These are phyloP conservation scores for Climacteris rufus DNA, from an alignment of 2,113 vertebrate species.

Conservation along the genomic window DNA sequence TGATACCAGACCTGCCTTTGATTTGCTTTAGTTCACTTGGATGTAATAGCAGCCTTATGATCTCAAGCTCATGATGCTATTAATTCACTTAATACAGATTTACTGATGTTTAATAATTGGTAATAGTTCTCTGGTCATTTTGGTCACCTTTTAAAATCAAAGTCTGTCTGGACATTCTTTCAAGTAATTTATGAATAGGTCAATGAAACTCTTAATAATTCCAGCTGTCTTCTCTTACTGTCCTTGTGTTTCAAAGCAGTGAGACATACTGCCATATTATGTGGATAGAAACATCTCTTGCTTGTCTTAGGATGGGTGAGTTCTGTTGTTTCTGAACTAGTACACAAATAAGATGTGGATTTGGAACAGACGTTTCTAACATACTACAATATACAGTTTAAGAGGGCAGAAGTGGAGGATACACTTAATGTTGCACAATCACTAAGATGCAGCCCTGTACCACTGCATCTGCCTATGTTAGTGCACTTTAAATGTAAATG, in stretches of 20 bases:
- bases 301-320: not conserved
- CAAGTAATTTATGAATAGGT: not conserved
- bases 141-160: not conserved
- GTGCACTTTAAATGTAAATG: not conserved
- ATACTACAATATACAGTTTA: not conserved
- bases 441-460: not conserved
- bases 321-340: not conserved
- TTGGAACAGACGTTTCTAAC: not conserved
- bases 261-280: not conserved
- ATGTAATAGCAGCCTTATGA: not conserved
- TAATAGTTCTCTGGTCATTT: conserved; percentile 18
- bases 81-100: not conserved
- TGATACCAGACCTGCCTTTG: not conserved
- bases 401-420: not conserved
- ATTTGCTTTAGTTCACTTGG: not conserved
- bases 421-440: not conserved
- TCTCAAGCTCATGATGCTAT: not conserved
- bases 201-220: not conserved
- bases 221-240: not conserved
- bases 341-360: not conserved
- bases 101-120: not conserved
- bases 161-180: not conserved
- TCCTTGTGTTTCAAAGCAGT: not conserved
- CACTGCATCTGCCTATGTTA: not conserved
- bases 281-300: not conserved